Conservation (phyloP, 2,113 vertebrate species). For the Tragelaphus imberbis region DNA sequence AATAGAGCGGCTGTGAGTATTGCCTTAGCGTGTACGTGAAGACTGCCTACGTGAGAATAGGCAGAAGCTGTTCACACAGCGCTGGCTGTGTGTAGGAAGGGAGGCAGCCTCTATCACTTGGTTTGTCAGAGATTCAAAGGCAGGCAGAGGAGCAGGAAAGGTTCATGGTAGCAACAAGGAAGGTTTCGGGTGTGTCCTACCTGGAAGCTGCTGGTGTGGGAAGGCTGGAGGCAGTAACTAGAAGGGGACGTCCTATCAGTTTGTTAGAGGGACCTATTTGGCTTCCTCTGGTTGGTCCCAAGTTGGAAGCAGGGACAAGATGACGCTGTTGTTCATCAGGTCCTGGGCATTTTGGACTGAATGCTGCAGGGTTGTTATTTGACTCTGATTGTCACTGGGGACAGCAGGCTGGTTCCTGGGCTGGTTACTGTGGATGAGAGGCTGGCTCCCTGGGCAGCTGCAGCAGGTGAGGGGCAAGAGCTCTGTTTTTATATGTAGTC, state of each 20-base stretch:
- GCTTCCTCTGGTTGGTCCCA: neutral
- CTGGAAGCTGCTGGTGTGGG: neutral
- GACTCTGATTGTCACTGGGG: neutral
- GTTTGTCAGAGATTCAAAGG: no score
- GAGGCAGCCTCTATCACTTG: neutral
- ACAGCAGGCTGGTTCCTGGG: neutral
- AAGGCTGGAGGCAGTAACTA: accelerated
- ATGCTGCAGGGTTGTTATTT: neutral
- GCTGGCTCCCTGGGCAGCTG: no score
- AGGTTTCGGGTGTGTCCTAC: neutral
- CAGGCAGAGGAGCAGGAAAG: neutral
- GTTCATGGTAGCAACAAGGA: neutral
- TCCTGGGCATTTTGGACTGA: neutral
- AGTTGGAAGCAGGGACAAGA: neutral
- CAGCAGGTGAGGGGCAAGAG: neutral
- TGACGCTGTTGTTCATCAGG: neutral
- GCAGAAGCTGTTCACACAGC: neutral
- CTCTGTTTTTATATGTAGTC: neutral
- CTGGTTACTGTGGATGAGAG: neutral
- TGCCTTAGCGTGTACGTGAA: neutral
- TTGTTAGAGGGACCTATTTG: neutral
- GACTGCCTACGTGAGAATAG: neutral
- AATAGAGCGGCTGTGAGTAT: accelerated
- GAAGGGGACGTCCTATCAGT: neutral
- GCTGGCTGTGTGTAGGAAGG: neutral